Percentiles rank a stretch among this genome's conserved stretches.
Evolutionary conservation across 2,888 invertebrate species (phyloP).

Genomic region (Xiphydria camelus): DNA sequence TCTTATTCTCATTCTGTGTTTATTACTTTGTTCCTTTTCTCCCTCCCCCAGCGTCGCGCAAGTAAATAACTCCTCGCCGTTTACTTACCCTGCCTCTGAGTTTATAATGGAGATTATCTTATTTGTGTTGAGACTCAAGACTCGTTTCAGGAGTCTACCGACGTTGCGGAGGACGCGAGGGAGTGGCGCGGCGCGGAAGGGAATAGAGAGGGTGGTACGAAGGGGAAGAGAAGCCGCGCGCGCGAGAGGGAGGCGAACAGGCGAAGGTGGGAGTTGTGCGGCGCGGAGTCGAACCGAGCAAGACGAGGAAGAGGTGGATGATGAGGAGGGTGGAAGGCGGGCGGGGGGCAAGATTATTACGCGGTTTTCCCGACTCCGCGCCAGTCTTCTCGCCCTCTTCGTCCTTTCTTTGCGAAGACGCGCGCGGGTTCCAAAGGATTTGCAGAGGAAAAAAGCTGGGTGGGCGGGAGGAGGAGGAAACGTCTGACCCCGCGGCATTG

Average conservation of each 20-base stretch:
- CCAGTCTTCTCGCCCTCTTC: not conserved
- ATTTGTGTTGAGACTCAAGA: constrained; percentile 49
- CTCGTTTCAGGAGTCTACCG: constrained; percentile 17
- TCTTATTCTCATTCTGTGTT: constrained; percentile 44
- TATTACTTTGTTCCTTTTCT: constrained; percentile 48
- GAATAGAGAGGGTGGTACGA: no score
- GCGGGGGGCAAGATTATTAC: constrained; percentile 12
- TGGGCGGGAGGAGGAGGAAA: no score
- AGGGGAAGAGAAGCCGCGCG: constrained; percentile 5
- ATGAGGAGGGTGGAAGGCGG: constrained; percentile 1
- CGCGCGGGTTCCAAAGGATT: no score
- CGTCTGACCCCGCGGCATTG: no score
- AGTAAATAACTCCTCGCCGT: constrained; percentile 54
- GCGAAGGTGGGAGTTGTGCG: not conserved
- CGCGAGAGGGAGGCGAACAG: not conserved
- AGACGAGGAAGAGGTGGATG: constrained; percentile 6
- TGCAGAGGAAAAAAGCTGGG: no score
- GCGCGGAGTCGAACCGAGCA: constrained; percentile 5
- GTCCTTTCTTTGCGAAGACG: no score
- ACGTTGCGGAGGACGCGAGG: not conserved
- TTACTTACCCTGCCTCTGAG: constrained; percentile 49
- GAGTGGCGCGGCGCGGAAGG: no score
- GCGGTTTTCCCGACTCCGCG: not conserved
- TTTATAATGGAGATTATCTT: constrained; percentile 58
- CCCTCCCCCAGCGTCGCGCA: constrained; percentile 22